These are phyloP conservation scores for Rhingia rostrata DNA, from an alignment of 2,888 invertebrate species.

Conservation along the genomic window DNA sequence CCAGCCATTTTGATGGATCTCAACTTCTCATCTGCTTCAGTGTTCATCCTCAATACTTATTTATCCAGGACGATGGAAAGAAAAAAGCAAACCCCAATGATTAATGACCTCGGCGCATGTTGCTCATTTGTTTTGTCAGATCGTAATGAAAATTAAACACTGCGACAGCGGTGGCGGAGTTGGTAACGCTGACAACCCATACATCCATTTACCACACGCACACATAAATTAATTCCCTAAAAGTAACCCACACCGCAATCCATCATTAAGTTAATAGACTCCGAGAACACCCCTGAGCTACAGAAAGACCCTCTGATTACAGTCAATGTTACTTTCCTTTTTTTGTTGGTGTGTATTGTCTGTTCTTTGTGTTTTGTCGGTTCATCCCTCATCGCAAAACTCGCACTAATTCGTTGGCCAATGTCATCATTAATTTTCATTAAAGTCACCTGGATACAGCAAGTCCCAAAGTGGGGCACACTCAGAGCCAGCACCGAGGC, in stretches of 20 bases:
- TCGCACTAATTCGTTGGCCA: constrained; percentile 71
- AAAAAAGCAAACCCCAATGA: constrained; percentile 44
- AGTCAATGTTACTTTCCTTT: constrained; percentile 10
- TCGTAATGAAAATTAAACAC: constrained; percentile 73
- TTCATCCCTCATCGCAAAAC: constrained; percentile 68
- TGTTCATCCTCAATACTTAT: constrained; percentile 32
- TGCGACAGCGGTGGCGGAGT: constrained; percentile 15
- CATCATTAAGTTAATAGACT: constrained; percentile 69
- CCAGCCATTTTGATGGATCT: constrained; percentile 28
- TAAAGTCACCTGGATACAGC: constrained; percentile 70
- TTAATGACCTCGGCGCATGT: constrained; percentile 66
- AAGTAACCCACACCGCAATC: constrained; percentile 69
- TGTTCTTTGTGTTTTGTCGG: constrained; percentile 24
- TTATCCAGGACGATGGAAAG: constrained; percentile 18
- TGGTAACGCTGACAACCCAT: constrained; percentile 52
- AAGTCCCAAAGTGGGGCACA: constrained; percentile 47
- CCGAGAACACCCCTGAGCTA: constrained; percentile 59
- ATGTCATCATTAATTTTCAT: constrained; percentile 75
- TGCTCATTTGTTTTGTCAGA: constrained; percentile 72
- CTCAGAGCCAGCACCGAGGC: constrained; percentile 13
- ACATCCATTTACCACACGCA: constrained; percentile 61
- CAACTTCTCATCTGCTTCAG: neutral
- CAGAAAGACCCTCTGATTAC: constrained; percentile 58
- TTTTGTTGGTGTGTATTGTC: constrained; percentile 7
- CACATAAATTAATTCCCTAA: constrained; percentile 54